Conservation (phyloP, 2,797 vertebrate genomes). For the Lerista edwardsae region DNA sequence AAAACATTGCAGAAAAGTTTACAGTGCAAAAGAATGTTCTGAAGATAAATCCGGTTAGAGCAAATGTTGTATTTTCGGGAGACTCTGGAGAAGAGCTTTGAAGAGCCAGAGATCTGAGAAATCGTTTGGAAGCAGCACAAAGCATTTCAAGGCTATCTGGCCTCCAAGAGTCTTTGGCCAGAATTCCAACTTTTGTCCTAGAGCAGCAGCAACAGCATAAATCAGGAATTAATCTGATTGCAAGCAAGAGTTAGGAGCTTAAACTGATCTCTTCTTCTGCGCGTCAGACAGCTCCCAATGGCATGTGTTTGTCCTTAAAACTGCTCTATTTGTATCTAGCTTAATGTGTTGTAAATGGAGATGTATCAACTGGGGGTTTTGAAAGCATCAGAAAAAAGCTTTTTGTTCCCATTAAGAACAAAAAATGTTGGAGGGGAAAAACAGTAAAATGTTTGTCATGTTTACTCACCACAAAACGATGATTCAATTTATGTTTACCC, state of each 20-base stretch:
- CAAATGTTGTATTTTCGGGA: not conserved
- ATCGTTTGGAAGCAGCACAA: not conserved
- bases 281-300: not conserved
- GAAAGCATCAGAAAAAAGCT: not conserved
- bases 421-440: not conserved
- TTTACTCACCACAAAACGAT: not conserved
- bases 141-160: not conserved
- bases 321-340: not conserved
- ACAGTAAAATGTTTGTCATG: not conserved
- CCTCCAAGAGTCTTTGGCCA: not conserved
- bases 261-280: slow-evolving; percentile 32
- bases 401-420: not conserved
- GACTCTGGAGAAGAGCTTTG: not conserved
- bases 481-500: not conserved
- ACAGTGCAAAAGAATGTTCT: too few species aligned
- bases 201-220: slow-evolving; percentile 1
- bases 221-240: slow-evolving; percentile 42
- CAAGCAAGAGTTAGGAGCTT: slow-evolving; percentile 21
- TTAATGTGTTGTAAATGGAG: not conserved
- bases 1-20: not conserved
- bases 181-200: not conserved
- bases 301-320: slow-evolving; percentile 16
- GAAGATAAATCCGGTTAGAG: not conserved
- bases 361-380: not conserved
- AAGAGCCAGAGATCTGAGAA: not conserved